phyloP scores from a whole-genome alignment of 2,888 invertebrate genomes.

The Euclidia mi region DNA sequence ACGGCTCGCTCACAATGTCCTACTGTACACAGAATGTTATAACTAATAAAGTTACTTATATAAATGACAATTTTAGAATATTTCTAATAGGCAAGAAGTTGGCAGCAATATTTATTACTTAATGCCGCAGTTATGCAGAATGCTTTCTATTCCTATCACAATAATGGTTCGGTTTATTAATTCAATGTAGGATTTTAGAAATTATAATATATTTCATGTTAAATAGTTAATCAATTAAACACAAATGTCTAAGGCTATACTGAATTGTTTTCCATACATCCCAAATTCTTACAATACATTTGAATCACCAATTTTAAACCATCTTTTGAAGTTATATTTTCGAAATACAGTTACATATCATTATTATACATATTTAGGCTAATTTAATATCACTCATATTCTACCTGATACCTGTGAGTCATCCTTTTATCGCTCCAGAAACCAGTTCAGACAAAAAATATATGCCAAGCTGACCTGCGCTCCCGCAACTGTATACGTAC shows the following conservation, averaged over 20 bases:
- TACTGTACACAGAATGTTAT: slow-evolving; percentile 45
- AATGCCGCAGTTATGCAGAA: not conserved
- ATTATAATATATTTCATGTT: no score
- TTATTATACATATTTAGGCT: slow-evolving; percentile 10
- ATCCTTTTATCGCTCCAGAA: slow-evolving; percentile 81
- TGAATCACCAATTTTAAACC: no score
- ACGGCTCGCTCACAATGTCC: slow-evolving; percentile 67
- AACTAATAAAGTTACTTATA: slow-evolving; percentile 25
- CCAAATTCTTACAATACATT: no score
- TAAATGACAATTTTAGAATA: no score
- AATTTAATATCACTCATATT: slow-evolving; percentile 18
- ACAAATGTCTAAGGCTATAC: no score
- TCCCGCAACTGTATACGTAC: slow-evolving; percentile 66
- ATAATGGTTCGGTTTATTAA: no score
- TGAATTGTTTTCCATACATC: no score
- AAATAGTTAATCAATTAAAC: no score
- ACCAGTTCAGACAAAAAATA: slow-evolving; percentile 81
- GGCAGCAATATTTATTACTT: not conserved
- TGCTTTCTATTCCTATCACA: slow-evolving; percentile 1
- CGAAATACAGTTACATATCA: slow-evolving; percentile 18
- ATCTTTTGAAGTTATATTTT: slow-evolving; percentile 3
- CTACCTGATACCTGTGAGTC: slow-evolving; percentile 73
- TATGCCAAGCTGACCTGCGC: slow-evolving; percentile 81
- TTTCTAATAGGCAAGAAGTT: slow-evolving; percentile 11
- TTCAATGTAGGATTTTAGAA: no score